Evolutionary conservation across 2,113 vertebrate genomes (phyloP), one percentile per base, ranked within the genome.

Genomic region (Anarrhichthys ocellatus): DNA sequence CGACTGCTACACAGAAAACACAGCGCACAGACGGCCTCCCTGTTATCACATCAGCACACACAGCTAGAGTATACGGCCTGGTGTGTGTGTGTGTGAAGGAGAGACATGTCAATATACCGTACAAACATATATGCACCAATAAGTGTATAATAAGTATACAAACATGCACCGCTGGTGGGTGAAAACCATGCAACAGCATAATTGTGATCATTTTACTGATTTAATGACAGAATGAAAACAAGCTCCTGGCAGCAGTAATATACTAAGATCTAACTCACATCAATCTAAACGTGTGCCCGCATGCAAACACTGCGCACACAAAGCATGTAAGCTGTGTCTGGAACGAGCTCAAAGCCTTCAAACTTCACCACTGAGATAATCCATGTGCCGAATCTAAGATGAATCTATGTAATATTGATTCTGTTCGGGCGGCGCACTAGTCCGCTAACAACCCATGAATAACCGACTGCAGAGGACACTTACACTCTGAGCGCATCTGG

Each of bases 381-480:
- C 86, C 82, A 50, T 9, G 68, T 75, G 85, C 52, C 90, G 83
- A 76, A 72, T 88, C 83, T 76, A 79, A 90, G 56, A 87, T 87
- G 38, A 87, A 86, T 89, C 87, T 83, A 58, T 87, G 67, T 82
- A 50, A 78, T 84, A 91, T 86, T 79, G 82, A 91, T 92, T 81
- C 38, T 81, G 46, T 78, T 48, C 48, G 6, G 52, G 29, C 5
- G 36, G 59, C 3, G 48, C 76, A 62, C 82, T 74, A 42, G 77
- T 74, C 78, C 18, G n/a, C 82, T 84, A 89, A 84, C 77, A 90
- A 70, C 32, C 81, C 73, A 78, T 63, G 88, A 88, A 88, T 87
- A 89, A 92, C 78, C 34, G 44, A 85, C 58, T 50, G 0, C 78
- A 74, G 89, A 84, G 76, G 69, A 85, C 80, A 87, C 89, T 83